A percentile compares a stretch with the other conserved stretches of the same genome.
phyloP scores from a whole-genome alignment of 2,797 vertebrate genomes.

The Hoplostethus atlanticus region DNA sequence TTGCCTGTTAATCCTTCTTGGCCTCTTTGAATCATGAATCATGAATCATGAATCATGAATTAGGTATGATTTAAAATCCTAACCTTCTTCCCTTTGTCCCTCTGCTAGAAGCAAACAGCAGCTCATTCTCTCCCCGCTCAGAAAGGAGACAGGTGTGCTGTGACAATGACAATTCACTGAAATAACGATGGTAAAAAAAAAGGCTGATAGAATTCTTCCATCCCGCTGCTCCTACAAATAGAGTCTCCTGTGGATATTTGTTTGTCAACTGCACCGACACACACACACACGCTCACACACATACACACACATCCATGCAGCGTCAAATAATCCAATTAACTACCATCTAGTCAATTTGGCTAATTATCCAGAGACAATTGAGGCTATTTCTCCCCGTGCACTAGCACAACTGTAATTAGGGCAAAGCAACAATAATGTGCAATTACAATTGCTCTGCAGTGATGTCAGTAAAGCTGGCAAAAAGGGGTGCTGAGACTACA shows the following conservation, averaged over 20 bases:
- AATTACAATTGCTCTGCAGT: slow-evolving; percentile 55
- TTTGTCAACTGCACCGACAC: slow-evolving; percentile 16
- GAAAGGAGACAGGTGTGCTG: neutral
- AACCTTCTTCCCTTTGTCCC: too few species aligned
- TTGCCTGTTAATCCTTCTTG: too few species aligned
- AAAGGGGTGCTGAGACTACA: slow-evolving; percentile 18
- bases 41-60: too few species aligned
- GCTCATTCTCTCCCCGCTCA: neutral
- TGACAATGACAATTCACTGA: neutral
- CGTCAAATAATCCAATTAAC: slow-evolving; percentile 77
- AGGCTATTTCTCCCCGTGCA: slow-evolving; percentile 66
- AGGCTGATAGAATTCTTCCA: neutral
- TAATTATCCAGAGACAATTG: slow-evolving; percentile 78
- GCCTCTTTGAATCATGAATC: too few species aligned
- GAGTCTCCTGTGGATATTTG: slow-evolving; percentile 42
- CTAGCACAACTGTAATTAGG: slow-evolving; percentile 75
- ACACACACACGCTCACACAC: slow-evolving; percentile 9
- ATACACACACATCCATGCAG: slow-evolving; percentile 40
- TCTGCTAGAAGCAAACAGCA: too few species aligned
- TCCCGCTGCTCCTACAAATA: slow-evolving; percentile 31
- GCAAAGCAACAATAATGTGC: slow-evolving; percentile 70
- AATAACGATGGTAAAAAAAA: neutral
- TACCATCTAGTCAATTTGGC: slow-evolving; percentile 70
- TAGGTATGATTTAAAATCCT: too few species aligned
- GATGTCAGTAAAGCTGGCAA: slow-evolving; percentile 41